Base-by-base conservation (phyloP, 2,113 vertebrate species). In the Thomomys bottae region DNA sequence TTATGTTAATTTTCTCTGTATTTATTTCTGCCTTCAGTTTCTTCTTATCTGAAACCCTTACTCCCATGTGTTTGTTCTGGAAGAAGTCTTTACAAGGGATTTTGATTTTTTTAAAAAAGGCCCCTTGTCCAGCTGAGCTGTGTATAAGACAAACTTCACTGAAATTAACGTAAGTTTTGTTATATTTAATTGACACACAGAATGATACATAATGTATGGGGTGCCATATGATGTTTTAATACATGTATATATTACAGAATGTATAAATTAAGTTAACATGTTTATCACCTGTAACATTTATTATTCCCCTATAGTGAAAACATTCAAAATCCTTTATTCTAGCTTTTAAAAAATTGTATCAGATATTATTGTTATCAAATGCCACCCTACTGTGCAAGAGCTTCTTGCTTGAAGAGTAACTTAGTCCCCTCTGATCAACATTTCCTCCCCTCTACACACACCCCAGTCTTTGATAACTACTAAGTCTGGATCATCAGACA, bases 101-200 rank as follows among this genome's bases (percentile, higher is more conserved):
- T 45, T 45, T 45, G 17, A n/a, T 6, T 36, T 49, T n/a, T n/a
- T n/a, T n/a, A 66, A 80, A 76, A 70, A 77, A 94, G 77, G 57
- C 36, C 79, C 82, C 72, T 94, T 75, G n/a, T 57, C 61, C n/a
- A 87, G 54, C 77, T 42, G 32, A 92, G 49, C 24, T 75, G 42
- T 79, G 49, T 72, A 78, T 82, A 87, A 91, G 71, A 95, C 34
- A 95, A 32, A 86, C 79, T 78, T 73, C 4, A 45, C 61, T 94
- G 42, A 84, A 87, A 83, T 36, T 40, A 32, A 80, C 73, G 75
- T 40, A 20, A 17, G 7, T 24, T 15, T 49, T 77, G 18, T 24
- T 9, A 72, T 61, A 40, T 72, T 59, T 24, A 38, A 64, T 54
- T 81, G 78, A 32, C 18, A 3, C 23, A 36, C n/a, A 84, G 70